phyloP scores from a whole-genome alignment of 2,113 vertebrate species.

The Lichenostomus cassidix region DNA sequence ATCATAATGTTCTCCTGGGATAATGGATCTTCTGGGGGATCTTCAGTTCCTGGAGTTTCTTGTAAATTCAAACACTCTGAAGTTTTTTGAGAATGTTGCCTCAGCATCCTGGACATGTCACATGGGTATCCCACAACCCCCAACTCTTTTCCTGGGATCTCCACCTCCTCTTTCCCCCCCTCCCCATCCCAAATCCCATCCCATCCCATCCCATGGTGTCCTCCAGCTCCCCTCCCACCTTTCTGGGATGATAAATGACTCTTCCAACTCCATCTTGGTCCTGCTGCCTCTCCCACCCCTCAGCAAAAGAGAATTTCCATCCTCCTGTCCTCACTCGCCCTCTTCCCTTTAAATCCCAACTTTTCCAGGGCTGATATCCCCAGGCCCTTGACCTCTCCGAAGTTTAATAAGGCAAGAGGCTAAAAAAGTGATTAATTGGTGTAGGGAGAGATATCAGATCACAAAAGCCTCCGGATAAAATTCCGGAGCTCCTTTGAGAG shows the following conservation, averaged over 20 bases:
- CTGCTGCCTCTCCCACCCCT: neutral
- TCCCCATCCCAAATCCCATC: too few species aligned
- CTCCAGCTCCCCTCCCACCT: neutral
- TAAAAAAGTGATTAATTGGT: neutral
- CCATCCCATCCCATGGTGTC: too few species aligned
- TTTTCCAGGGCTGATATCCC: neutral
- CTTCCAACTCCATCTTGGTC: rapidly evolving
- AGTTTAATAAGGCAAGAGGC: neutral
- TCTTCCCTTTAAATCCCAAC: neutral
- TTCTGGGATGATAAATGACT: rapidly evolving
- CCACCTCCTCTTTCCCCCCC: neutral
- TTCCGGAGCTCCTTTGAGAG: neutral
- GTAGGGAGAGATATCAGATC: neutral
- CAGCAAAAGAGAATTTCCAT: neutral
- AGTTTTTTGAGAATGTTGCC: neutral
- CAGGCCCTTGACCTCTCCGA: neutral
- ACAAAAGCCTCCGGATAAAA: neutral
- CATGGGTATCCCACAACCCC: rapidly evolving
- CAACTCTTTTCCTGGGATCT: neutral
- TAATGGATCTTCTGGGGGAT: neutral
- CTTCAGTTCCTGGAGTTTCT: neutral
- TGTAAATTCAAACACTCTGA: rapidly evolving
- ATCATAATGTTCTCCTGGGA: neutral
- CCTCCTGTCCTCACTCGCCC: neutral
- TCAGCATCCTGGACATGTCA: neutral